phyloP scores from a whole-genome alignment of 1,140 invertebrate genomes.

The Solenopsis invicta region DNA sequence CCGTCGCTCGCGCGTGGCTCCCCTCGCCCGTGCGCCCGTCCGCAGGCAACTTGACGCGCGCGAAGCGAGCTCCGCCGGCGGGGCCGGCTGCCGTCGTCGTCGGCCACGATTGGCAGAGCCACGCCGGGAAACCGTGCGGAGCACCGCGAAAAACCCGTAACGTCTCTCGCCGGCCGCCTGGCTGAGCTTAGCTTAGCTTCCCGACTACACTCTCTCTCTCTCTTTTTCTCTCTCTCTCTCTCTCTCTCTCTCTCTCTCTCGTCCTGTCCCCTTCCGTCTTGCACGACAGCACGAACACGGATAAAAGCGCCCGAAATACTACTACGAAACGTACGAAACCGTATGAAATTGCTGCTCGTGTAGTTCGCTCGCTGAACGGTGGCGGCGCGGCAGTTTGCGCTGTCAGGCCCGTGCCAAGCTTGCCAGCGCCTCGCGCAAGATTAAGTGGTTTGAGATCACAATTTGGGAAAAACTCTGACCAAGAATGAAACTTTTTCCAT shows the following conservation, averaged over 20 bases:
- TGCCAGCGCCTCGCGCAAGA: not conserved
- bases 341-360: constrained; percentile 33
- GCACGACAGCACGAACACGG: constrained; percentile 35
- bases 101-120: not conserved
- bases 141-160: not conserved
- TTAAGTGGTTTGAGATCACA: not conserved
- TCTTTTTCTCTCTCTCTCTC: constrained; percentile 26
- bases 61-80: constrained; percentile 16
- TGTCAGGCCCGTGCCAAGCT: constrained; percentile 50
- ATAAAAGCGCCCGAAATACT: constrained; percentile 64
- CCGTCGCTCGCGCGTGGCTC: constrained; percentile 35
- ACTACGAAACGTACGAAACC: constrained; percentile 70
- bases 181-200: constrained; percentile 7
- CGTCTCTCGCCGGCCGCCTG: constrained; percentile 22
- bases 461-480: too few relatives aligned
- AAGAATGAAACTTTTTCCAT: too few relatives aligned
- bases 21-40: constrained; percentile 12
- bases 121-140: not conserved
- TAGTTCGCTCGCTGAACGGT: constrained; percentile 66
- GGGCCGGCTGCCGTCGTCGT: not conserved
- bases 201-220: constrained; percentile 38
- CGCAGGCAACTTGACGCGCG: constrained; percentile 31
- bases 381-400: constrained; percentile 65
- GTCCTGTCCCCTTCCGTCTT: not conserved
- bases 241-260: constrained; percentile 27